Percentiles rank a stretch among this genome's conserved stretches.
These are phyloP conservation scores for Phortica okadai DNA, from an alignment of 2,888 invertebrate genomes.

Conservation along the genomic window DNA sequence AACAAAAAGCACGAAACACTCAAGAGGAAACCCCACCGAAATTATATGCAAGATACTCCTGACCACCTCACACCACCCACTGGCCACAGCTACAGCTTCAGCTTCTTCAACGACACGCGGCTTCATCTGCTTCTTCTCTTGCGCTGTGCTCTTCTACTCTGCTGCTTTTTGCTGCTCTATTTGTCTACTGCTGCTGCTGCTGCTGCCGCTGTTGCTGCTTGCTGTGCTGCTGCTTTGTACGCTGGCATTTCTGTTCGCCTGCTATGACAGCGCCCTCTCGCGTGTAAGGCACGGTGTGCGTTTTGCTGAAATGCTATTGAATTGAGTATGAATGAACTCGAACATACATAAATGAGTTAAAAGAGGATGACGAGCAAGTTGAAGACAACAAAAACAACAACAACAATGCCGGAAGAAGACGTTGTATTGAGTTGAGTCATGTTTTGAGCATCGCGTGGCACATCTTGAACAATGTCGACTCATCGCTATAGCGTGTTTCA, in stretches of 20 bases:
- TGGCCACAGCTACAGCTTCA: background rate
- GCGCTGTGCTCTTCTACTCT: background rate
- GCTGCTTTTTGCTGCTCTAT: constrained; percentile 43
- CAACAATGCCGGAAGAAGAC: constrained; percentile 1
- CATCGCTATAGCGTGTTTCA: no score
- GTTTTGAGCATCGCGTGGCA: background rate
- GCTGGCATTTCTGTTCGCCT: constrained; percentile 44
- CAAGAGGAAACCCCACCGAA: background rate
- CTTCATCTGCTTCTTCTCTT: background rate
- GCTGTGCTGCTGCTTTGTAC: constrained; percentile 37
- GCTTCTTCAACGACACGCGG: background rate
- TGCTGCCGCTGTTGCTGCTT: constrained; percentile 46
- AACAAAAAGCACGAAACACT: background rate
- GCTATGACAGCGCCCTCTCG: constrained; percentile 53
- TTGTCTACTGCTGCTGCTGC: constrained; percentile 51
- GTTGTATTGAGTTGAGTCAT: constrained; percentile 6
- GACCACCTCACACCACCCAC: background rate
- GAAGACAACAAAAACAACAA: constrained; percentile 27
- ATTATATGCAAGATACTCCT: background rate
- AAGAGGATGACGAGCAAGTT: constrained; percentile 3
- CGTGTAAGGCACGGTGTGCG: constrained; percentile 44
- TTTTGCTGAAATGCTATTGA: constrained; percentile 32
- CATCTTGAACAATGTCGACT: background rate
- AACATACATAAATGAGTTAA: background rate
- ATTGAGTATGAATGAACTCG: constrained; percentile 25